phyloP scores from a whole-genome alignment of 2,113 vertebrate species.

The Gymnarchus niloticus region DNA sequence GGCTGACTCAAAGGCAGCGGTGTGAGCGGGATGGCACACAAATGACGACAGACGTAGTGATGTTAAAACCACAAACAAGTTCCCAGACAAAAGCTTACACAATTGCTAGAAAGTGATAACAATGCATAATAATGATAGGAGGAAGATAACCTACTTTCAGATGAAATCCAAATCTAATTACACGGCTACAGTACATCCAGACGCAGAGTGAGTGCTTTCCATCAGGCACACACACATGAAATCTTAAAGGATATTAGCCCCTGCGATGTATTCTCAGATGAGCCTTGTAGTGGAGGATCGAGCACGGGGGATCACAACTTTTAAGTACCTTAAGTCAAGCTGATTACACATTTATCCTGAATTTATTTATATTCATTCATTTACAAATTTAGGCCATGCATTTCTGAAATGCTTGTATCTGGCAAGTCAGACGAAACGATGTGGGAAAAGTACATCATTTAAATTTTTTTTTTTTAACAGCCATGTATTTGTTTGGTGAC shows the following conservation, averaged over 20 bases:
- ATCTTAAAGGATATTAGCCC: not conserved
- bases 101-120: conserved; percentile 3
- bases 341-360: not conserved
- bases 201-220: not conserved
- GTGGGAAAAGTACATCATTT: not conserved
- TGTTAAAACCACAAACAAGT: not conserved
- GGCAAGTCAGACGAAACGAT: not conserved
- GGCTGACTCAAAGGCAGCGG: not conserved
- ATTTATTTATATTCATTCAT: conserved; percentile 2
- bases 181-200: not conserved
- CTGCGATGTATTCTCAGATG: not conserved
- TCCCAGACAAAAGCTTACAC: not conserved
- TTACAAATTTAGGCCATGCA: not conserved
- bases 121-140: conserved; percentile 42
- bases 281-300: not conserved
- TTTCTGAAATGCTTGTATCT: not conserved
- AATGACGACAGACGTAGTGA: too few relatives aligned
- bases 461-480: not conserved
- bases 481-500: not conserved
- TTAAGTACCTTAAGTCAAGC: conserved; percentile 7
- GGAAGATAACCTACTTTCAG: conserved; percentile 23
- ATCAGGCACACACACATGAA: not conserved
- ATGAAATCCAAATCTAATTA: not conserved
- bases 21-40: not conserved
- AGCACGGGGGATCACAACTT: not conserved